phyloP scores from a whole-genome alignment of 2,888 invertebrate genomes.

The Lycocerus yunnanus region DNA sequence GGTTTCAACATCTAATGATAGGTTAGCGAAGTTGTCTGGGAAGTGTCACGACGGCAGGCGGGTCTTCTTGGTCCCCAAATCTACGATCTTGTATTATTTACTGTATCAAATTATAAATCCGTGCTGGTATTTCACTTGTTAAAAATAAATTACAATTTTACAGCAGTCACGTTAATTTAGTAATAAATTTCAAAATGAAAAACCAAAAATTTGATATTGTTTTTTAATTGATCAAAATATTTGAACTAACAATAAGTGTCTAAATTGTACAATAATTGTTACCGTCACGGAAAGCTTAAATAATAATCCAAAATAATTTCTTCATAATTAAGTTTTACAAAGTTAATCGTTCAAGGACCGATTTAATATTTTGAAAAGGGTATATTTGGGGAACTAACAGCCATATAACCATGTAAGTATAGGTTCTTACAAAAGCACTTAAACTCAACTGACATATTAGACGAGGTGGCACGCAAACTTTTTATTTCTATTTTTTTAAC shows the following conservation, averaged over 20 bases:
- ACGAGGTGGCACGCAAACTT: conserved; percentile 5
- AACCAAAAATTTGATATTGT: conserved; percentile 5
- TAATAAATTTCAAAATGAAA: conserved; percentile 14
- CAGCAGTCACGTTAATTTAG: conserved; percentile 5
- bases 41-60: conserved; percentile 48
- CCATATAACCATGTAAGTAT: conserved; percentile 6
- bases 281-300: conserved; percentile 14
- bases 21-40: conserved; percentile 46
- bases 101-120: conserved; percentile 50
- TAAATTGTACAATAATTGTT: conserved; percentile 16
- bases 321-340: conserved; percentile 16
- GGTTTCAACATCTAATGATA: conserved; percentile 50
- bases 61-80: conserved; percentile 42
- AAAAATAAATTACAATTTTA: conserved; percentile 28
- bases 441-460: conserved; percentile 4
- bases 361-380: conserved; percentile 17
- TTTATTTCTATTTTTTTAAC: neutral
- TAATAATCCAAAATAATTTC: conserved; percentile 13
- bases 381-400: conserved; percentile 3
- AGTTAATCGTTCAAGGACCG: conserved; percentile 17
- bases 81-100: conserved; percentile 49
- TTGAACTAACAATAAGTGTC: conserved; percentile 9
- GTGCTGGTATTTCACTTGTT: conserved; percentile 33
- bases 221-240: conserved; percentile 11
- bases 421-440: conserved; percentile 4